These are phyloP conservation scores for Scaptomyza hsui DNA, from an alignment of 1,140 invertebrate species.

Conservation along the genomic window DNA sequence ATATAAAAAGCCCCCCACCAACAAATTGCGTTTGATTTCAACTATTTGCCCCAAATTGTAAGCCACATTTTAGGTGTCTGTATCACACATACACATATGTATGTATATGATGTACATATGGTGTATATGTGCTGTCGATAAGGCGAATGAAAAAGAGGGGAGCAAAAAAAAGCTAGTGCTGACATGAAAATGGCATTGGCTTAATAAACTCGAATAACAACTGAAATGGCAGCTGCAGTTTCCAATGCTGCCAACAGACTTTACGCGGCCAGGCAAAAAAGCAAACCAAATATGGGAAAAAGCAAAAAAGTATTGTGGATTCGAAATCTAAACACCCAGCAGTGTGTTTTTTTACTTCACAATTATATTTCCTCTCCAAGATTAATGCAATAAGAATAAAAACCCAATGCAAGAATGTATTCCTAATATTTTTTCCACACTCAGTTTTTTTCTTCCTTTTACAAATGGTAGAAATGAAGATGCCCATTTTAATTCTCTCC, in stretches of 20 bases:
- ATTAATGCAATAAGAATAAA: too few species aligned
- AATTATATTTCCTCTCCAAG: too few species aligned
- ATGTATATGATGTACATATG: not conserved
- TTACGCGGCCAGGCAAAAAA: conserved; percentile 8
- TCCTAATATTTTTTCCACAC: too few species aligned
- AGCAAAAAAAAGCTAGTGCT: conserved; percentile 18
- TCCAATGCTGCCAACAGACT: conserved; percentile 25
- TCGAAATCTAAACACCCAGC: not conserved
- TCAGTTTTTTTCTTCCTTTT: too few species aligned
- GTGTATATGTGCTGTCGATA: conserved; percentile 1
- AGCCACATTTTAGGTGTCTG: not conserved
- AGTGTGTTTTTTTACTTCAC: not conserved
- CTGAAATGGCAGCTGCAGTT: conserved; percentile 32
- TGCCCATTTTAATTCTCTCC: not conserved
- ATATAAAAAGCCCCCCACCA: conserved; percentile 13
- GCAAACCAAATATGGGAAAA: not conserved
- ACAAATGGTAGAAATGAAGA: too few species aligned
- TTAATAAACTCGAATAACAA: conserved; percentile 46
- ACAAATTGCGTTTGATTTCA: conserved; percentile 5
- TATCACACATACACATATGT: too few species aligned
- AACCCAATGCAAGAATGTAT: too few species aligned
- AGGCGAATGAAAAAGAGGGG: conserved; percentile 7
- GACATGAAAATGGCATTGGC: conserved; percentile 49
- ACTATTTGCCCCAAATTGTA: conserved; percentile 10
- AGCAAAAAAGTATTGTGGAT: not conserved